Evolutionary conservation across 2,113 vertebrate species (phyloP), one percentile per base, ranked within the genome.

Genomic region (Tamias sibiricus): DNA sequence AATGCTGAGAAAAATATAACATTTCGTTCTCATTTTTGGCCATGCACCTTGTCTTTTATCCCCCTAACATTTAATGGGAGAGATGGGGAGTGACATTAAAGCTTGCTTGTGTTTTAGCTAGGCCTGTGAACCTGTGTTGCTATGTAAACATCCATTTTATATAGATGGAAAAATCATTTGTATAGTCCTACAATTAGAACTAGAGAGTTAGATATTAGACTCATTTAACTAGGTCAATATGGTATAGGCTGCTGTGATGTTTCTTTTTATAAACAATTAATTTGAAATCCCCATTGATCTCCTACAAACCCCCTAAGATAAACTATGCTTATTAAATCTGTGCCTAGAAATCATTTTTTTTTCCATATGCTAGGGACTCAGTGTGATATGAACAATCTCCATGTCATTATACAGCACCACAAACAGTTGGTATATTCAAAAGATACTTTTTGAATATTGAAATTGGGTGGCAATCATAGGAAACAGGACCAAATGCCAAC

Each of bases 231-330:
- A 79, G 74, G 37, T 37, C 87, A 91, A 47, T 85, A 82, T 95
- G 52, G 49, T 47, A 86, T 52, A 91, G 17, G 72, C 59, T 87
- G 0, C 20, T 40, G 22, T 59, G 44, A 66, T 66, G 57, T 17
- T 57, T 52, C 40, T 94, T 95, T 95, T 94, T 94, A 88, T 86
- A 85, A 94, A 90, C 37, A 96, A 59, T 87, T 90, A 32, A 75
- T 90, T 83, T 86, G 54, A 96, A 96, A 94, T 80, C 17, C 24
- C 37, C 19, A 37, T 35, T 94, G 54, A 89, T 54, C 32, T 16
- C 16, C n/a, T 42, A 5, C 40, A 28, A 54, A 14, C 52, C 17
- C 72, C 40, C 42, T 37, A 89, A 64, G 19, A 77, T 47, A 47
- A 75, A 32, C 32, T n/a, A 26, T 44, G 66, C 3, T 88, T 79